Evolutionary conservation across 2,888 invertebrate species (phyloP), one percentile per base, ranked within the genome.

Genomic region (Diadromus collaris): DNA sequence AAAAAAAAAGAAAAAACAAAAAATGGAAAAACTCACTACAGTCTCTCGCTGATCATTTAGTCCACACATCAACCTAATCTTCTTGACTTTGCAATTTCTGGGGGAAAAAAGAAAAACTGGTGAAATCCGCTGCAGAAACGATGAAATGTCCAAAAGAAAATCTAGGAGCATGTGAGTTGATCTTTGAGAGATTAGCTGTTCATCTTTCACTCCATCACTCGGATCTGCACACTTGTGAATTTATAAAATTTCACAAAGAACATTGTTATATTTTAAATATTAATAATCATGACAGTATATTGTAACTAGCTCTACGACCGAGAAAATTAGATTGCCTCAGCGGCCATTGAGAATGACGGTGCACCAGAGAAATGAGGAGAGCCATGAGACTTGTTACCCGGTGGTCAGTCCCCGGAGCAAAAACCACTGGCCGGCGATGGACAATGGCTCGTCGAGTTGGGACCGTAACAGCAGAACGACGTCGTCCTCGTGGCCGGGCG

Each of bases 401-500:
- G 64, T 51, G 27, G 72, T 60, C 24, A 76, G 82, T 63, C 69
- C 77, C 16, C 41, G 46, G 60, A 72, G 61, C 64, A 83, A 80
- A 21, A 82, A 64, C 48, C 61, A 69, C 51, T 82, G 82, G 82
- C 76, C 77, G 10, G 67, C 41, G 32, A 77, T 81, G 72, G 83
- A 86, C 16, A 83, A 84, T 64, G 84, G 79, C 63, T 76, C 71
- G 38, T 82, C 84, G 24, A 86, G 85, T 51, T 86, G 85, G 84
- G 84, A 84, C 71, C 71, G 73, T 10, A 80, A 82, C 67, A 83
- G 83, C 58, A 82, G 84, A 16, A 82, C 83, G n/a, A 82, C 81
- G 0, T 78, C 84, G 32, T 84, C 85, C 38, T 87, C 88, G 6
- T 89, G 88, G 87, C 85, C 89, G 0, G 86, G 87, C 41, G 89